Base-by-base conservation (phyloP, 64 coral and sea anemone species). In the Hydrozoanthus tunicans region DNA sequence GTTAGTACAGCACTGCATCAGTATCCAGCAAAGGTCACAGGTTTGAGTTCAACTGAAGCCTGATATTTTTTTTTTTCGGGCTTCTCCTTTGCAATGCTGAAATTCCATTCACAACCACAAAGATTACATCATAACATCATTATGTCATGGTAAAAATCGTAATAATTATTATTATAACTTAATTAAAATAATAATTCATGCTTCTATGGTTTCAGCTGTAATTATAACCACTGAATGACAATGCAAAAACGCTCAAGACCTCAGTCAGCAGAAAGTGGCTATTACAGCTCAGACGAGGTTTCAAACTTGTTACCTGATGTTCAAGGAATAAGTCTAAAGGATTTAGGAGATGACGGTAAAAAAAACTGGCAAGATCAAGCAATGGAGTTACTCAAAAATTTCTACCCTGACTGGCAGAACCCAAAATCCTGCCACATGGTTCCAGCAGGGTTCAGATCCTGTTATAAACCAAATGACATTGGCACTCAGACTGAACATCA, bases 351-450 rank as follows among this genome's bases (percentile, higher is more conserved):
- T 80, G 73, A 93, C 60, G 73, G 91, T 9, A n/a, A 3, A n/a
- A 79, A 81, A 88, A 69, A 88, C n/a, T 93, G 91, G 91, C 71
- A 93, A 13, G 74, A 93, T 51, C 25, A 93, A 58, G 75, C 75
- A 64, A 5, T 20, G 51, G 15, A 9, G 25, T 25, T 78, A 14
- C 77, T 93, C 20, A 2, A 88, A 58, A 5, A 24, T 0, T 5
- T 72, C 55, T 88, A 88, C 61, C 43, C 57, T 17, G 75, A 88
- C 17, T 93, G 91, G 91, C 55, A 79, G 79, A 15, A 86, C 12
- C 91, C 76, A 52, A 43, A 55, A 5, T 14, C 15, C 32, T 73
- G 59, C 0, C 43, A 90, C 52, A 94, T 90, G 92, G 92, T 94
- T 32, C 92, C 92, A 9, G 24, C 68, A 64, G 11, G 6, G 51